Base-by-base conservation (phyloP, 2,113 vertebrate species). In the Phrynocephalus versicolor region DNA sequence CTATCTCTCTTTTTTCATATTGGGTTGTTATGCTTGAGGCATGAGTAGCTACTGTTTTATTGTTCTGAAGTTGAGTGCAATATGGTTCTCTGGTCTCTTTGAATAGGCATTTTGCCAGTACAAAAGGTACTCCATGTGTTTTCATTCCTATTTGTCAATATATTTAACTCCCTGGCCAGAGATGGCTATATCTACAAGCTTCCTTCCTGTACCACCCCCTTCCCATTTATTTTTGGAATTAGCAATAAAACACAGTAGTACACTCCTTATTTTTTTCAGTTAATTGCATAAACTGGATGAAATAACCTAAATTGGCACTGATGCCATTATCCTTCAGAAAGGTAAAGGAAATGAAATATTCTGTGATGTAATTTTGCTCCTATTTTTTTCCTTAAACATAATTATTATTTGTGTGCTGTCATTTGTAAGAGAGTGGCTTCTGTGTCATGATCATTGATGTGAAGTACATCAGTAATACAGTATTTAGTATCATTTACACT, bases 41-140 rank as follows among this genome's bases (percentile, higher is more conserved):
- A 76, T 86, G 25, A 57, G 2, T 19, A 76, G 74, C 39, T 87
- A 45, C 35, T 62, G 7, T 85, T 0, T 30, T 80, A n/a, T 89
- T 79, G 83, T 35, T 88, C 71, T 85, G 51, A 70, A 2, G 12
- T 41, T 87, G n/a, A 79, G 55, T 88, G 72, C 85, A 84, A 72
- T 71, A 86, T 81, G 60, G 71, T 79, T 45, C 70, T 71, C 58
- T 82, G 87, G 69, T 81, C 75, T 78, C 89, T 89, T 71, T 87
- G 86, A 85, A 86, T 83, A 89, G 91, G 76, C 83, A 33, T 58
- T 70, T 89, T 83, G 89, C 86, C 74, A 87, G 79, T 71, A 30
- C 33, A 76, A 88, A 57, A 89, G 9, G 27, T 84, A 1, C 51
- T n/a, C 12, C 81, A 2, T 87, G 79, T 19, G 41, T 9, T 89